phyloP scores from a whole-genome alignment of 2,797 vertebrate genomes.

The Myotis pilosus region DNA sequence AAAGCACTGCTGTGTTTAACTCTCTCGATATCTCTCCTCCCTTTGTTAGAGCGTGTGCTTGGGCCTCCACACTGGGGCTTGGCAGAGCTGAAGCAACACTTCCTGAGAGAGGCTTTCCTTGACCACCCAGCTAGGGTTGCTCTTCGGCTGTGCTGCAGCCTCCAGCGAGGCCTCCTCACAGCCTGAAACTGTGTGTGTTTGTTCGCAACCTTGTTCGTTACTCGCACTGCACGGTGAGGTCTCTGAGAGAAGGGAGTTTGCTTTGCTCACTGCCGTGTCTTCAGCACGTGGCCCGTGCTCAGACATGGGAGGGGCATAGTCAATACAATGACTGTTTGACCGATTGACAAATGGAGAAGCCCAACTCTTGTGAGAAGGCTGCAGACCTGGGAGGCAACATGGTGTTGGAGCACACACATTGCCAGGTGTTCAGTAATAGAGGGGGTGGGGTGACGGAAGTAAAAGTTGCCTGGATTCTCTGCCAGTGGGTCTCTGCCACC shows the following conservation, averaged over 20 bases:
- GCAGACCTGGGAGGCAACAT: not conserved
- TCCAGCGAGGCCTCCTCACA: rapidly evolving
- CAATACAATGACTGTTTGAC: not conserved
- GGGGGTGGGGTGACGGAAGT: not conserved
- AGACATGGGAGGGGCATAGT: not conserved
- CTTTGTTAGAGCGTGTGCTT: not conserved
- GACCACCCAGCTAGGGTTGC: not conserved
- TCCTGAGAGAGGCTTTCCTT: not conserved
- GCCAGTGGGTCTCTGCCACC: not conserved
- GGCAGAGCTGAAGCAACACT: not conserved
- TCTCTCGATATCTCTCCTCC: not conserved
- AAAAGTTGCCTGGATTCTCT: not conserved
- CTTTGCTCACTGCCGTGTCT: not conserved
- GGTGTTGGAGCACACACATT: not conserved
- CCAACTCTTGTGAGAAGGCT: not conserved
- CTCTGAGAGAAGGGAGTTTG: not conserved
- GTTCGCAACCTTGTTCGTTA: not conserved
- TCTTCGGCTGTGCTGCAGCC: rapidly evolving
- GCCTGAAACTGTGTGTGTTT: not conserved
- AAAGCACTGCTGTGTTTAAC: not conserved
- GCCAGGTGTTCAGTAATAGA: not conserved
- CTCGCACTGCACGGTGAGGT: not conserved
- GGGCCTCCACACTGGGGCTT: not conserved
- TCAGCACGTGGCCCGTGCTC: not conserved
- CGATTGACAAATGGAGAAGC: not conserved